These are phyloP conservation scores for Sylvilagus bachmani DNA, from an alignment of 2,113 vertebrate species.

Conservation along the genomic window DNA sequence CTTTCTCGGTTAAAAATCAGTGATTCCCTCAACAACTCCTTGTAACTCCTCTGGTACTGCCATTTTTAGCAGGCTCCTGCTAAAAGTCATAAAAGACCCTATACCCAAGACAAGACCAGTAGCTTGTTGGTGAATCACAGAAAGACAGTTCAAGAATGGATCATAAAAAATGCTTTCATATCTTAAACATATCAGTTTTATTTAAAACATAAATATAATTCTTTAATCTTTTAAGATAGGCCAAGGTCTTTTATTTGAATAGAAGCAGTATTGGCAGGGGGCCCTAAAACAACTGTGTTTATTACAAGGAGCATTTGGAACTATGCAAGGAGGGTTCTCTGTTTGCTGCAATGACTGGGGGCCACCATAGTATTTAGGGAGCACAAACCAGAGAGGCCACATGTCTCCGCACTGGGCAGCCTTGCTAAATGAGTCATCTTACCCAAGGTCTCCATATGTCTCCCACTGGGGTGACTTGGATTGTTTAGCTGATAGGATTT, in stretches of 20 bases:
- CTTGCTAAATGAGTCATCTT: not conserved
- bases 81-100: not conserved
- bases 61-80: not conserved
- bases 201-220: not conserved
- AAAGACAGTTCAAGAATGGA: not conserved
- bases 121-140: not conserved
- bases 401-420: not conserved
- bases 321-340: not conserved
- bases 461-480: not conserved
- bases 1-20: conserved; percentile 32
- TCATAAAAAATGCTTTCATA: not conserved
- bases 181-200: not conserved
- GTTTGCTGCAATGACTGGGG: not conserved
- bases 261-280: not conserved
- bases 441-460: not conserved
- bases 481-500: not conserved
- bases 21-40: not conserved
- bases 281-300: not conserved
- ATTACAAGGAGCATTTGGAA: not conserved
- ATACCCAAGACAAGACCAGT: not conserved
- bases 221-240: not conserved
- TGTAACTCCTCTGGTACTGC: not conserved
- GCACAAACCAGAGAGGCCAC: not conserved
- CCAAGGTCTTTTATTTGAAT: not conserved
- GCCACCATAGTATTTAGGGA: not conserved